These are phyloP conservation scores for Lydus trimaculatus DNA, from an alignment of 2,888 invertebrate species.

Conservation along the genomic window DNA sequence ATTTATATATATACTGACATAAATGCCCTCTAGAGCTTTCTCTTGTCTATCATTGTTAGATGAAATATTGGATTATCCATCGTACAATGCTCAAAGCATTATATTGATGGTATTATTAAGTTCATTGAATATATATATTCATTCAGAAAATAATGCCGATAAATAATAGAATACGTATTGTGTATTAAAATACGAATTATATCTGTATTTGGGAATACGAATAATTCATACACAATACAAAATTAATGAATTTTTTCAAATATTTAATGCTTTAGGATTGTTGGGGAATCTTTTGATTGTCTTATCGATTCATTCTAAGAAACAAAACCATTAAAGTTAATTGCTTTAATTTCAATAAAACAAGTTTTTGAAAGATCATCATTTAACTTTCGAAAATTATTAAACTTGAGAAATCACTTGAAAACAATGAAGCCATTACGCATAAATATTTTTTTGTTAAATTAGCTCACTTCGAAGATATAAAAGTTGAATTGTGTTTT, in stretches of 20 bases:
- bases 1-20: conserved; percentile 12
- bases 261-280: background rate
- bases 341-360: background rate
- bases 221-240: background rate
- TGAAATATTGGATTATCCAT: conserved; percentile 9
- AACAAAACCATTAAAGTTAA: background rate
- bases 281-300: background rate
- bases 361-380: background rate
- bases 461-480: background rate
- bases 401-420: background rate
- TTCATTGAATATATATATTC: conserved; percentile 4
- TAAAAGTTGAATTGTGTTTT: background rate
- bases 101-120: conserved; percentile 6
- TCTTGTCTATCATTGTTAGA: conserved; percentile 16
- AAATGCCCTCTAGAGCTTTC: conserved; percentile 14
- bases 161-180: background rate
- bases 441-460: background rate
- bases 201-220: background rate
- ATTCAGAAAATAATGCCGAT: background rate
- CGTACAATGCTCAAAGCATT: conserved; percentile 3
- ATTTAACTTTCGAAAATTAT: background rate
- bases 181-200: background rate
- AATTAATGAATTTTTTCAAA: background rate
- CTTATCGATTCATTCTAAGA: background rate
- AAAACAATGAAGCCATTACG: background rate